A percentile compares a stretch with the other conserved stretches of the same genome.
These are phyloP conservation scores for Apoderus coryli DNA, from an alignment of 2,888 invertebrate genomes.

Conservation along the genomic window DNA sequence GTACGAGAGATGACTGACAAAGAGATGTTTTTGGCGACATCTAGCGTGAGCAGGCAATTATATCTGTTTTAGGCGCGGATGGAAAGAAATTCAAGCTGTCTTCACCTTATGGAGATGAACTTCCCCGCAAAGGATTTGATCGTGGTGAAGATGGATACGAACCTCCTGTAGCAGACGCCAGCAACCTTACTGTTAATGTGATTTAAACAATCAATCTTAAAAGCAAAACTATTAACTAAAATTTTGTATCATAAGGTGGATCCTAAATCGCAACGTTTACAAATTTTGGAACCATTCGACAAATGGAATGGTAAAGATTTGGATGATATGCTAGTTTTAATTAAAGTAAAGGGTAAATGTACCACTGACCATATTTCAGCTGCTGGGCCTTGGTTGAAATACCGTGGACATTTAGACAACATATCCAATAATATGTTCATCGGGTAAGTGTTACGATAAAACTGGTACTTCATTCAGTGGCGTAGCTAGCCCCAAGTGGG, in stretches of 20 bases:
- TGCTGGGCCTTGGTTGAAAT: slow-evolving; percentile 99
- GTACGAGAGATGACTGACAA: too few relatives aligned
- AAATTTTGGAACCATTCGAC: slow-evolving; percentile 83
- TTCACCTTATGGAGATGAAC: slow-evolving; percentile 77
- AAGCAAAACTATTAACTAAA: too few relatives aligned
- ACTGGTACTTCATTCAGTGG: too few relatives aligned
- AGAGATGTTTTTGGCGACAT: too few relatives aligned
- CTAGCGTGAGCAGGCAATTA: too few relatives aligned
- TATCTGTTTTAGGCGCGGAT: slow-evolving; percentile 39
- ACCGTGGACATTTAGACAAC: slow-evolving; percentile 97
- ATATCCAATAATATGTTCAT: slow-evolving; percentile 99
- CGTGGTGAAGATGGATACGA: slow-evolving; percentile 94
- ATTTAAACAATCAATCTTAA: too few relatives aligned
- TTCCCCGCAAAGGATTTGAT: slow-evolving; percentile 89
- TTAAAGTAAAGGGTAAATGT: slow-evolving; percentile 98
- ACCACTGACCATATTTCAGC: slow-evolving; percentile 99
- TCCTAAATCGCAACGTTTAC: slow-evolving; percentile 78
- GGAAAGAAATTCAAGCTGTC: slow-evolving; percentile 84
- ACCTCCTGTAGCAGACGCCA: slow-evolving; percentile 68
- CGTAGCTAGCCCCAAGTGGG: too few relatives aligned
- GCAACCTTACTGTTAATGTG: slow-evolving; percentile 52
- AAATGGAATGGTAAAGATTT: slow-evolving; percentile 95
- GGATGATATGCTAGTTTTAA: slow-evolving; percentile 74
- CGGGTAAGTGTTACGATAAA: slow-evolving; percentile 76
- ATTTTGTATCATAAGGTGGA: too few relatives aligned